phyloP scores from a whole-genome alignment of 2,797 vertebrate genomes.

The Paguma larvata region DNA sequence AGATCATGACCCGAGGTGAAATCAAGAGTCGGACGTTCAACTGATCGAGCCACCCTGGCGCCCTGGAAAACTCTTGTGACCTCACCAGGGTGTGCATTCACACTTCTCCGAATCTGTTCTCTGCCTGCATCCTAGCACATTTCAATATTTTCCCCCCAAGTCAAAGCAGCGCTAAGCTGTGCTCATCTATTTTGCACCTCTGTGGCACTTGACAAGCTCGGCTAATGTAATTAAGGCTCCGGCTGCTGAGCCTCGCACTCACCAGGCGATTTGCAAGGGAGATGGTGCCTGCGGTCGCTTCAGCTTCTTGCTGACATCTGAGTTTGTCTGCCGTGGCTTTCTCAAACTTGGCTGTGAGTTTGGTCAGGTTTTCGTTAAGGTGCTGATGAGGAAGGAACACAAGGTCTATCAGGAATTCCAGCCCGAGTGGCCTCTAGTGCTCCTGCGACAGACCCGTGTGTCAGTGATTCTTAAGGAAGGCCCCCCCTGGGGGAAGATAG shows the following conservation, averaged over 20 bases:
- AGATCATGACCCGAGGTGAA: too few relatives aligned
- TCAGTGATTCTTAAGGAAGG: neutral
- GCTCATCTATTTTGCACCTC: neutral
- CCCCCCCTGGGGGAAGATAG: accelerated
- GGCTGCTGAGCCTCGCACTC: conserved; percentile 85
- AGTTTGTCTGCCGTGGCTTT: conserved; percentile 96
- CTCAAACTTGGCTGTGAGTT: conserved; percentile 96
- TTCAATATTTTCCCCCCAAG: neutral
- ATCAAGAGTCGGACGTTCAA: too few relatives aligned
- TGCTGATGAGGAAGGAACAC: conserved; percentile 86
- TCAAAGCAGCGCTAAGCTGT: neutral
- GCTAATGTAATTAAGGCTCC: neutral
- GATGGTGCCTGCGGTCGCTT: conserved; percentile 94
- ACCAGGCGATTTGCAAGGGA: conserved; percentile 96
- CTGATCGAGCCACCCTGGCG: too few relatives aligned
- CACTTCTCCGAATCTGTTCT: neutral
- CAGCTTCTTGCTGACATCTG: conserved; percentile 96
- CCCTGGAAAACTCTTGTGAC: neutral
- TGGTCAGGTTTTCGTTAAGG: conserved; percentile 96
- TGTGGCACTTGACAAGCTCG: neutral
- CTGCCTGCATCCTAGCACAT: neutral
- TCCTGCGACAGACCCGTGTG: neutral
- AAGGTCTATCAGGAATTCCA: neutral
- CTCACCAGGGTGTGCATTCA: neutral
- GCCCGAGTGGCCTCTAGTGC: too few relatives aligned